Base-by-base conservation (phyloP, 2,797 vertebrate species). In the Galaxias olidus region DNA sequence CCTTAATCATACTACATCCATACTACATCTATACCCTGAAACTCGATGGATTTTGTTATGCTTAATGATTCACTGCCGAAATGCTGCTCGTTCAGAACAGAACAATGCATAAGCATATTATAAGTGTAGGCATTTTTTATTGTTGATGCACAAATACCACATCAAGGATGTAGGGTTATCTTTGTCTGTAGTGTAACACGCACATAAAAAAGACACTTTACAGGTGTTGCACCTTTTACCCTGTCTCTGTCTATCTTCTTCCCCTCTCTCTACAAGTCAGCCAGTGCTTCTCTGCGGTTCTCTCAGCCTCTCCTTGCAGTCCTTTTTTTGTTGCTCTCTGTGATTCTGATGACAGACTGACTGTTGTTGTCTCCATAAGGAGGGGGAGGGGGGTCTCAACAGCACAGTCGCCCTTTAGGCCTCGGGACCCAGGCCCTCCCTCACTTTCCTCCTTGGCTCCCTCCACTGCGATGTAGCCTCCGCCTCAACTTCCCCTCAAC, bases 311-410 rank as follows among this genome's bases (percentile, higher is more conserved):
- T 75, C 73, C 77, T 61, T 85, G 73, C 73, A 74, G 78, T 70
- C 76, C 80, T 69, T 66, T 78, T 74, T 80, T 68, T 45, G 10
- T 75, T 76, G 81, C 80, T 80, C 73, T 71, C 71, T 73, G 65
- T 87, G 59, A 86, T 59, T 50, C 77, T 89, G 77, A 87, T 89
- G 84, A 87, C 87, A 88, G 80, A 90, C 87, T 83, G 83, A 93
- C 86, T 88, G 57, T 90, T 88, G 71, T 90, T 91, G 89, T 92
- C 88, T 91, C 89, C 86, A 90, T 82, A 91, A 91, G 73, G 68
- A 66, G 51, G 40, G 61, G 49, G 43, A 1, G 42, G 80, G 84
- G 75, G 80, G 14, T 76, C 69, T 83, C n/a, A n/a, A n/a, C n/a
- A n/a, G n/a, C 87, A 85, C 86, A 88, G 76, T 90, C 86, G 85